Conservation (phyloP, 2,888 invertebrate species). For the Nemapogon koenigi region DNA sequence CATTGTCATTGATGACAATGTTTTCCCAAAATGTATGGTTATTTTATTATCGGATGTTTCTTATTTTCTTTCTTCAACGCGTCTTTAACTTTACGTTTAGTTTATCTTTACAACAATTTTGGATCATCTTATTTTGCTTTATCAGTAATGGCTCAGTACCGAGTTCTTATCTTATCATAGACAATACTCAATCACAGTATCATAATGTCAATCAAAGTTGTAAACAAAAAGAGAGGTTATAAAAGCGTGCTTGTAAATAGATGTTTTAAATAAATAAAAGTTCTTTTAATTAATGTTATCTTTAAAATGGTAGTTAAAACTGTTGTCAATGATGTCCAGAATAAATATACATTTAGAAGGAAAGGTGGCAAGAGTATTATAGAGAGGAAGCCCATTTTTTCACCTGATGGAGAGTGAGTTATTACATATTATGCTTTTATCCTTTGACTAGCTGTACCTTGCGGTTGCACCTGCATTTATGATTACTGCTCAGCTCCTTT, state of each 20-base stretch:
- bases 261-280: neutral
- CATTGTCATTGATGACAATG: no score
- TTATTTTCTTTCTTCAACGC: no score
- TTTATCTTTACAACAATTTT: no score
- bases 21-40: no score
- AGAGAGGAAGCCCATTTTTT: conserved; percentile 47
- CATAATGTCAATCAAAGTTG: neutral
- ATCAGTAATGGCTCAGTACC: neutral
- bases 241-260: neutral
- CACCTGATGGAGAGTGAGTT: conserved; percentile 56
- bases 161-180: neutral
- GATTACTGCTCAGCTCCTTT: no score
- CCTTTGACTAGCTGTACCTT: no score
- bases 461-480: no score
- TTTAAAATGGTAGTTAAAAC: conserved; percentile 38
- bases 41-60: no score
- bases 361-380: conserved; percentile 57
- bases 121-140: no score
- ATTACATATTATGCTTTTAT: conserved; percentile 3
- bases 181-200: neutral
- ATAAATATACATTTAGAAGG: conserved; percentile 36
- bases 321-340: neutral
- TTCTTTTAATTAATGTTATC: neutral
- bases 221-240: no score
- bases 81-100: no score